Percentiles rank a stretch among this genome's conserved stretches.
phyloP scores from a whole-genome alignment of 53 echinoderm and acorn worm species.

The Antedon mediterranea region DNA sequence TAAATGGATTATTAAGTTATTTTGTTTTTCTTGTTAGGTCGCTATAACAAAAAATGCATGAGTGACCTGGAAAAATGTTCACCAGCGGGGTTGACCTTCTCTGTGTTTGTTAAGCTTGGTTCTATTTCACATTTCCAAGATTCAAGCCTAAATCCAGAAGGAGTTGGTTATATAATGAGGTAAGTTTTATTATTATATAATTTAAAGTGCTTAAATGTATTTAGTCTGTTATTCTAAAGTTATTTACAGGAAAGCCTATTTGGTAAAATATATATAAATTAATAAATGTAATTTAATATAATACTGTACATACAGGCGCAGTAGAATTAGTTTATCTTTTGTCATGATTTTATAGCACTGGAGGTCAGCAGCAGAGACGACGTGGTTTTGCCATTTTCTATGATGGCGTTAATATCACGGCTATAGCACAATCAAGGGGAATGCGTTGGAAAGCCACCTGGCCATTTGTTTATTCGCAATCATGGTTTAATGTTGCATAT shows the following conservation, averaged over 20 bases:
- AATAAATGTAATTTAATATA: not conserved
- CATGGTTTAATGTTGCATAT: conserved; percentile 63
- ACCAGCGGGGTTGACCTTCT: conserved; percentile 55
- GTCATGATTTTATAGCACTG: conserved; percentile 28
- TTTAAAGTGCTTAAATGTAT: not conserved
- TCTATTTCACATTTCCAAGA: conserved; percentile 41
- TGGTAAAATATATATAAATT: no score
- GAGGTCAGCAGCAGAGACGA: conserved; percentile 30
- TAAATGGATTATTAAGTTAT: not conserved
- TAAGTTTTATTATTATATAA: not conserved
- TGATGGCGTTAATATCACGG: conserved; percentile 12
- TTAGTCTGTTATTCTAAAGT: not conserved
- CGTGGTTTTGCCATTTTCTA: conserved; percentile 39
- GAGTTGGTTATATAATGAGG: conserved; percentile 56
- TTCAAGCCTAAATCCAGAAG: conserved; percentile 42
- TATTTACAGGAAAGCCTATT: not conserved
- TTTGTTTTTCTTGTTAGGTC: conserved; percentile 17
- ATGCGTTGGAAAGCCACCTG: not conserved
- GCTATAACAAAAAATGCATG: conserved; percentile 40
- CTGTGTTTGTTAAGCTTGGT: conserved; percentile 42
- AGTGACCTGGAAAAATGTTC: conserved; percentile 55
- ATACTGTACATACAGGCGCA: not conserved
- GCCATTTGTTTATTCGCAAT: not conserved
- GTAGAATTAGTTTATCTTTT: not conserved
- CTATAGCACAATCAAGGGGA: not conserved